These are phyloP conservation scores for Hirundichthys speculiger DNA, from an alignment of 2,113 vertebrate species.

Conservation along the genomic window DNA sequence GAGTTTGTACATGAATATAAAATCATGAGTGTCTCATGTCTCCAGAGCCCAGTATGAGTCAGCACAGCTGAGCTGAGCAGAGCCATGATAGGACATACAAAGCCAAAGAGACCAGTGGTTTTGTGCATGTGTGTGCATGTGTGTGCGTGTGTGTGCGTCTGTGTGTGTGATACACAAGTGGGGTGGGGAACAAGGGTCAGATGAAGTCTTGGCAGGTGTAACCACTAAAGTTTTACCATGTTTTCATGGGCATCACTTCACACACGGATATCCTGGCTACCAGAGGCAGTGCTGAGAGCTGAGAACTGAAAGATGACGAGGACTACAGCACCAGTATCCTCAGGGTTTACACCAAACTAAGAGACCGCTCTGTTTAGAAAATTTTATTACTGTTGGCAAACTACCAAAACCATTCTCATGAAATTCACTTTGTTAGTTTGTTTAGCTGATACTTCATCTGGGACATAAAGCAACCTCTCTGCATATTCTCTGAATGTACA, in stretches of 20 bases:
- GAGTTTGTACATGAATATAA: constrained; percentile 56
- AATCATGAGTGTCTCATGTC: constrained; percentile 57
- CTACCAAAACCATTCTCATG: constrained; percentile 49
- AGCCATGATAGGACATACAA: constrained; percentile 49
- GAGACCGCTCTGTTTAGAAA: constrained; percentile 36
- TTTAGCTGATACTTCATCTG: constrained; percentile 60
- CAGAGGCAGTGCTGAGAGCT: constrained; percentile 67
- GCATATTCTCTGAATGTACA: constrained; percentile 30
- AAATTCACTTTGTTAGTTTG: constrained; percentile 62
- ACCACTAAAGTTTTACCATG: constrained; percentile 70
- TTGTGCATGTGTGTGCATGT: constrained; percentile 3
- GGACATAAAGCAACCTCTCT: constrained; percentile 41
- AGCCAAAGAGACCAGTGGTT: constrained; percentile 32
- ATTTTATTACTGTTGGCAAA: constrained; percentile 53
- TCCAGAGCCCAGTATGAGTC: constrained; percentile 71
- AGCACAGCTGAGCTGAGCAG: constrained; percentile 65
- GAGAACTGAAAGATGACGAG: constrained; percentile 63
- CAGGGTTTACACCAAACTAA: constrained; percentile 54
- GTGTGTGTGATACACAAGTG: constrained; percentile 45
- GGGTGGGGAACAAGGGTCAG: constrained; percentile 61
- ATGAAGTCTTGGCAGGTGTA: constrained; percentile 77
- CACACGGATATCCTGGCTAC: constrained; percentile 73
- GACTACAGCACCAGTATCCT: constrained; percentile 47
- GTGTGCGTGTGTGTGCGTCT: too few species aligned
- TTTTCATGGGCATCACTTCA: constrained; percentile 77